phyloP scores from a whole-genome alignment of 2,888 invertebrate species.

The Elysia crispata region DNA sequence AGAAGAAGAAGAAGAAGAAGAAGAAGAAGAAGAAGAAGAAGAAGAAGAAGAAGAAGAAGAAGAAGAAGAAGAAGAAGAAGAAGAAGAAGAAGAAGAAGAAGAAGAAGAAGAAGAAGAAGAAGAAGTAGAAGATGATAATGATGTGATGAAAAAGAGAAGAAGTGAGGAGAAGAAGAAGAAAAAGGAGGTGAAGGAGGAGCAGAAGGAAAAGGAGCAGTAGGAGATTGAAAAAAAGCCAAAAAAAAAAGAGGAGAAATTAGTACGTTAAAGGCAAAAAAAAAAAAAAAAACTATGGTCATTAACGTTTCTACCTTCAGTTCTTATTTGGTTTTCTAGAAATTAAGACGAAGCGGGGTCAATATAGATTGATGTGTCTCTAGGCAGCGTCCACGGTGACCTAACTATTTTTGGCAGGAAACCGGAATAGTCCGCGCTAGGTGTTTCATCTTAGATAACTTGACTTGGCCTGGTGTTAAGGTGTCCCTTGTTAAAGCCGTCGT shows the following conservation, averaged over 20 bases:
- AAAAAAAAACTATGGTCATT: neutral
- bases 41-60: neutral
- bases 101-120: neutral
- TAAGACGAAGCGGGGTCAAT: too few species aligned
- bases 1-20: neutral
- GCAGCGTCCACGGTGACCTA: too few species aligned
- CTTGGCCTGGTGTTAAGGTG: too few species aligned
- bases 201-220: neutral
- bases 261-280: too few species aligned
- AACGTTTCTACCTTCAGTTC: neutral
- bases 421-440: too few species aligned
- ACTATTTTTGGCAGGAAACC: too few species aligned
- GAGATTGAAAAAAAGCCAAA: neutral
- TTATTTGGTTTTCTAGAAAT: too few species aligned
- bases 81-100: neutral
- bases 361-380: too few species aligned
- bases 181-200: neutral
- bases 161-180: conserved; percentile 7
- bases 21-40: neutral
- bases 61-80: neutral
- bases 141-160: neutral
- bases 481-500: too few species aligned
- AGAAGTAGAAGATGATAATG: neutral
- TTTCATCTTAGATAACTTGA: too few species aligned
- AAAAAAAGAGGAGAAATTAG: too few species aligned